These are phyloP conservation scores for Calliphora vicina DNA, from an alignment of 1,140 invertebrate species.

Conservation along the genomic window DNA sequence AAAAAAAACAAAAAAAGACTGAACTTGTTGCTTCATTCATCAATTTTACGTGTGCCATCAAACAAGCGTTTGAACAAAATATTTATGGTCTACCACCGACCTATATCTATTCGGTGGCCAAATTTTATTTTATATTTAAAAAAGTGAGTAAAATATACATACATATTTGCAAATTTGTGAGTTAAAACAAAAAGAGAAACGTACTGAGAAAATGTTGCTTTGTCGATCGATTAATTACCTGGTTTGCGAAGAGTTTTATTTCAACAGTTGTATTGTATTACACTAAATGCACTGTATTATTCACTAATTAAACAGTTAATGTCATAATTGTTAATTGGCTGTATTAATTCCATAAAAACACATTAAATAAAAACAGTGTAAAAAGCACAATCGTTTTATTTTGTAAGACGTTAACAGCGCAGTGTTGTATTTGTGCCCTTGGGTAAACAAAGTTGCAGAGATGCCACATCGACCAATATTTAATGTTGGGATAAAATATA, in stretches of 20 bases:
- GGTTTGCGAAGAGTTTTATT: background rate
- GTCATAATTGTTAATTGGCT: background rate
- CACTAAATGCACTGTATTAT: background rate
- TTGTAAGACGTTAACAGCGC: background rate
- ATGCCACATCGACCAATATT: background rate
- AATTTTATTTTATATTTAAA: background rate
- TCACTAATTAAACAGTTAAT: background rate
- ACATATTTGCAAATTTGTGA: background rate
- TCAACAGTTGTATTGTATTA: too few species aligned
- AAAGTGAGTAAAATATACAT: background rate
- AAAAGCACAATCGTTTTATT: background rate
- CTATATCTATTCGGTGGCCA: background rate
- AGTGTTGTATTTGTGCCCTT: conserved; percentile 23
- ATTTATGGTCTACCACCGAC: background rate
- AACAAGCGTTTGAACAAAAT: background rate
- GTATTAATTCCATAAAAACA: conserved; percentile 19
- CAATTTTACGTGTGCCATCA: conserved; percentile 17
- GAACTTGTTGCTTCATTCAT: conserved; percentile 32
- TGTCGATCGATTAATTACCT: background rate
- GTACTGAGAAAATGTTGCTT: too few species aligned
- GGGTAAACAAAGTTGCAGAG: background rate
- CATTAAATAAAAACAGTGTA: background rate
- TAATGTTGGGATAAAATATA: too few species aligned
- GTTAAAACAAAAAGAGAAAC: too few species aligned
- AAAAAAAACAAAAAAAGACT: conserved; percentile 11